Evolutionary conservation across 2,797 vertebrate species (phyloP), one percentile per base, ranked within the genome.

Genomic region (Enteromius viviparus): DNA sequence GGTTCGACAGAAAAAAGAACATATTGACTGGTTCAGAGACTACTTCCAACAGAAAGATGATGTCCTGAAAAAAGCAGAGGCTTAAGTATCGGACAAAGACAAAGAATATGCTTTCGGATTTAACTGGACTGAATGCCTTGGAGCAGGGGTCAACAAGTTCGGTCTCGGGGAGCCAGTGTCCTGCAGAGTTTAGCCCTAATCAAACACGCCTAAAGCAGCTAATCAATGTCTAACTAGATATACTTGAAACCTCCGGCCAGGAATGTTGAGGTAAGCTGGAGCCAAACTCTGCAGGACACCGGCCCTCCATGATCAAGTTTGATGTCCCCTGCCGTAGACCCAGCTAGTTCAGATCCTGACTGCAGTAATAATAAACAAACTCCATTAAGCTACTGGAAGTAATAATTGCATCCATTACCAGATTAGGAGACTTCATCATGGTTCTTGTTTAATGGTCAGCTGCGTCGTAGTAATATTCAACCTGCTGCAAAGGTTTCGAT

Each of bases 1-100:
- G 1, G 95, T 97, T 68, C 92, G 93, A 47, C 95, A 99, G 91
- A 99, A 99, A 89, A 89, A 90, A 23, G 96, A 98, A 40, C 97
- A 99, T 81, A 98, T 99, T 58, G 93, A 93, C 71, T 99, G 98
- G 98, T 99, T 98, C 92, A 95, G 92, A 74, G 95, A 97, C 84
- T 99, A 99, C 87, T 99, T 99, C 89, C 92, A 95, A 49, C 92
- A 96, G 86, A 99, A 99, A 89, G 91, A 94, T 81, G 93, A 95
- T 11, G 37, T 96, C 85, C 93, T 99, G 65, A 94, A 93, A 76
- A 95, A 97, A 81, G 94, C 91, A 10, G 92, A 94, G 0, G 88
- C 93, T 85, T 91, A 90, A 94, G 87, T 78, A 75, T 70, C 82
- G 9, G 86, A 66, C n/a, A 40, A 68, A 8, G 42, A 62, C 12